A percentile compares a stretch with the other conserved stretches of the same genome.
Conservation (phyloP, 2,113 vertebrate genomes). For the Brienomyrus brachyistius region DNA sequence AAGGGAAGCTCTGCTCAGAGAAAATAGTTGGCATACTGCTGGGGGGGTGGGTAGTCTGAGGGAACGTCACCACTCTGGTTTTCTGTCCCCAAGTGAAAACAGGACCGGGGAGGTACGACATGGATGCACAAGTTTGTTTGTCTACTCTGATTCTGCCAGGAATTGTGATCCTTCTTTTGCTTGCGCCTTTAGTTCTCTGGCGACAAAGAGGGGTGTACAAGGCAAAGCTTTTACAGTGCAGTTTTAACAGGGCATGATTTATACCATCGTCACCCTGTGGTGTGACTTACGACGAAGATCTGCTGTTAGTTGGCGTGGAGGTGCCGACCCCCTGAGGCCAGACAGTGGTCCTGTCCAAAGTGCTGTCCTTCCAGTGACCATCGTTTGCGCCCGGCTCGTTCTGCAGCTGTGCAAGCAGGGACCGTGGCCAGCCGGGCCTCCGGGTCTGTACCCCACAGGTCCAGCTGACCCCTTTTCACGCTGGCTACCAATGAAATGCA, state of each 20-base stretch:
- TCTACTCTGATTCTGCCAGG: background rate
- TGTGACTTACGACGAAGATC: background rate
- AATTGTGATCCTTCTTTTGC: background rate
- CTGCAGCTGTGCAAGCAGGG: background rate
- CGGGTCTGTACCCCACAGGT: conserved; percentile 1
- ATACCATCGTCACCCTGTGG: background rate
- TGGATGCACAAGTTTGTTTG: background rate
- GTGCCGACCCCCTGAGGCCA: background rate
- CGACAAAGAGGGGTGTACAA: background rate
- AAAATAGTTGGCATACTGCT: background rate
- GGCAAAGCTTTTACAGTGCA: background rate
- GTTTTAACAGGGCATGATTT: background rate
- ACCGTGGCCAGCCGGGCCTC: background rate
- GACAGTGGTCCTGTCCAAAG: background rate
- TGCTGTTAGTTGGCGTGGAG: background rate
- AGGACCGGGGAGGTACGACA: background rate
- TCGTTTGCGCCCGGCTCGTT: background rate
- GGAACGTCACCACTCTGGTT: background rate
- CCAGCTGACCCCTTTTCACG: conserved; percentile 46
- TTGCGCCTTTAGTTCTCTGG: background rate
- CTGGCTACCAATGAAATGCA: conserved; percentile 34
- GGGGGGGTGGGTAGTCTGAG: background rate
- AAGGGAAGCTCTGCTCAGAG: background rate
- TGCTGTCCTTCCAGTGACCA: background rate
- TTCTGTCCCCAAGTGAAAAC: background rate